Evolutionary conservation across 2,797 vertebrate genomes (phyloP), one percentile per base, ranked within the genome.

Genomic region (Pipistrellus nathusii): DNA sequence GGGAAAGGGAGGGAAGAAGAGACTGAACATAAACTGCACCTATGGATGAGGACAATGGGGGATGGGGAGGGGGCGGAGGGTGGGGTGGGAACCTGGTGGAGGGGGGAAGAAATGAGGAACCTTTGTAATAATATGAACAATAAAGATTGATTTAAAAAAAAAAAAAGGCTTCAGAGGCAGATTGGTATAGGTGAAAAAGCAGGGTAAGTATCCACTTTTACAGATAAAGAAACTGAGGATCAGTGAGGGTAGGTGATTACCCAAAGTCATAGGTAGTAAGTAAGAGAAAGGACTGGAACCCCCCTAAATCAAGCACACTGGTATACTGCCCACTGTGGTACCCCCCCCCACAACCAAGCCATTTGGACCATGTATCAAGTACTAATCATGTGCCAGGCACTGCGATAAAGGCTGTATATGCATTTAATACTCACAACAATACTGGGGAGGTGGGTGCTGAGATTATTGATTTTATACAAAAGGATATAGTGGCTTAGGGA

Each of bases 381-480:
- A 78, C 72, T 57, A 32, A n/a, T 85, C 20, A 41, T 55, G 20
- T 20, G 1, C 30, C 13, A 85, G 75, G 35, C 32, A 44, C 35
- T 46, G 21, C 17, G 38, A 48, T 8, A 87, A 87, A 59, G 64
- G 35, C 7, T 76, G 51, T 64, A 25, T 38, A 35, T 71, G 46
- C 20, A 41, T 76, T 90, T 80, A 69, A 72, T 57, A 62, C 51
- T 75, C 23, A 85, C 10, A 21, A 44, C 25, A 57, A 48, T 59
- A 68, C 25, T 4, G 25, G 48, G 32, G 41, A 91, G 2, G 17
- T 78, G 27, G 27, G n/a, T 86, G n/a, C 51, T 84, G 10, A 46
- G n/a, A 69, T 75, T 69, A 78, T 12, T 87, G 76, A 92, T 78
- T 86, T 90, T 81, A 80, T 3, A 80, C n/a, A 69, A 92, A 3